Conservation (phyloP, 2,888 invertebrate genomes). For the Diplazon laetatorius region DNA sequence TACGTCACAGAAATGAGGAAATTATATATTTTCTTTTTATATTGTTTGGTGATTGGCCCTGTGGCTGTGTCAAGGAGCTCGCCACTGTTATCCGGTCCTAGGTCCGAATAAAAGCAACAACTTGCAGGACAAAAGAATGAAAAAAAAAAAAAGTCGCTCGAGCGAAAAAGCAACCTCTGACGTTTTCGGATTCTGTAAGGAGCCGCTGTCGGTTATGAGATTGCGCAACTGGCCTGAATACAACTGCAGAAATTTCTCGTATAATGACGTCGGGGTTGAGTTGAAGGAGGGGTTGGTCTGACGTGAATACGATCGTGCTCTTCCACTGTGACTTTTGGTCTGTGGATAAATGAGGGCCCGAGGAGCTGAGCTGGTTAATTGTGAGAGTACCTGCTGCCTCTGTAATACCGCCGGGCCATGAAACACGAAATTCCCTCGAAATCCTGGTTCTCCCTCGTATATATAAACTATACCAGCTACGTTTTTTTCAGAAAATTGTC, state of each 20-base stretch:
- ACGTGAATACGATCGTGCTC: constrained; percentile 42
- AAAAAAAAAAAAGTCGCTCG: constrained; percentile 24
- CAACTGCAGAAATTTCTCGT: constrained; percentile 28
- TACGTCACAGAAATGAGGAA: too few relatives aligned
- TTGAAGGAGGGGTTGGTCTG: background rate
- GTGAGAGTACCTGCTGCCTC: constrained; percentile 35
- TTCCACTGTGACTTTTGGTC: constrained; percentile 38
- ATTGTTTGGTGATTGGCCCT: background rate
- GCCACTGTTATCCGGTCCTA: background rate
- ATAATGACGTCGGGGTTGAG: constrained; percentile 25
- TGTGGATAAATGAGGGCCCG: constrained; percentile 42
- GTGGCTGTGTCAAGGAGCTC: background rate
- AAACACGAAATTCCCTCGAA: constrained; percentile 53
- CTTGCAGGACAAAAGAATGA: background rate
- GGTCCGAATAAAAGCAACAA: constrained; percentile 7
- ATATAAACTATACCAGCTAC: constrained; percentile 3
- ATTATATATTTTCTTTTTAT: too few relatives aligned
- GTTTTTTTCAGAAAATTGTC: constrained; percentile 3
- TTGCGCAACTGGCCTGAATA: constrained; percentile 28
- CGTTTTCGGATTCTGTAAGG: background rate
- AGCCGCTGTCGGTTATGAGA: constrained; percentile 15
- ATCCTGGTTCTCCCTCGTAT: constrained; percentile 15
- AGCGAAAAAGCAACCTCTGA: background rate
- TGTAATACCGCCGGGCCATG: constrained; percentile 41
- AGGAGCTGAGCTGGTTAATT: constrained; percentile 55